These are phyloP conservation scores for Vultur gryphus DNA, from an alignment of 2,797 vertebrate species.

Conservation along the genomic window DNA sequence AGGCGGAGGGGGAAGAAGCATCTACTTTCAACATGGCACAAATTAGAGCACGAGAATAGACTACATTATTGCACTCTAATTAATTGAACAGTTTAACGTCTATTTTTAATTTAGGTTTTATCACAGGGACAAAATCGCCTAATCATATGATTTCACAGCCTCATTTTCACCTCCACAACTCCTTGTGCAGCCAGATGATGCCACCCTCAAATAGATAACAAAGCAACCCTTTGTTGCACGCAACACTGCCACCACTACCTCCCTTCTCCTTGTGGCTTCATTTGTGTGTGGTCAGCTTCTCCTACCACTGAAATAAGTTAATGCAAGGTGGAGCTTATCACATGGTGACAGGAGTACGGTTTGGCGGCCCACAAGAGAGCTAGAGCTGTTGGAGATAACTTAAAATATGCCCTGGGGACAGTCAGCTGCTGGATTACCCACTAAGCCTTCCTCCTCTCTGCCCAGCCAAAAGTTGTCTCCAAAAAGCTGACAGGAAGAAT, in stretches of 20 bases:
- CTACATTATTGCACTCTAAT: not conserved
- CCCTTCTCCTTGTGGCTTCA: not conserved
- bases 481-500: not conserved
- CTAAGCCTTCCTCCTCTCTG: not conserved
- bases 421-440: not conserved
- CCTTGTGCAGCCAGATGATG: not conserved
- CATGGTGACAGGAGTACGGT: not conserved
- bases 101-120: not conserved
- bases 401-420: not conserved
- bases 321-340: not conserved
- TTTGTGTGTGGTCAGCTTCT: not conserved
- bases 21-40: not conserved
- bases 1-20: not conserved
- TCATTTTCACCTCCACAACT: not conserved
- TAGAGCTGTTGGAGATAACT: not conserved
- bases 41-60: not conserved
- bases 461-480: not conserved
- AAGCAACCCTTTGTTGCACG: not conserved
- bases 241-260: not conserved
- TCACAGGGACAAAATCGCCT: not conserved
- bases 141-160: not conserved
- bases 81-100: not conserved
- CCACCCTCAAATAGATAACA: not conserved
- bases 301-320: not conserved
- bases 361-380: not conserved